Evolutionary conservation across 2,888 invertebrate genomes (phyloP), one percentile per base, ranked within the genome.

Genomic region (Ophioninae sp.): DNA sequence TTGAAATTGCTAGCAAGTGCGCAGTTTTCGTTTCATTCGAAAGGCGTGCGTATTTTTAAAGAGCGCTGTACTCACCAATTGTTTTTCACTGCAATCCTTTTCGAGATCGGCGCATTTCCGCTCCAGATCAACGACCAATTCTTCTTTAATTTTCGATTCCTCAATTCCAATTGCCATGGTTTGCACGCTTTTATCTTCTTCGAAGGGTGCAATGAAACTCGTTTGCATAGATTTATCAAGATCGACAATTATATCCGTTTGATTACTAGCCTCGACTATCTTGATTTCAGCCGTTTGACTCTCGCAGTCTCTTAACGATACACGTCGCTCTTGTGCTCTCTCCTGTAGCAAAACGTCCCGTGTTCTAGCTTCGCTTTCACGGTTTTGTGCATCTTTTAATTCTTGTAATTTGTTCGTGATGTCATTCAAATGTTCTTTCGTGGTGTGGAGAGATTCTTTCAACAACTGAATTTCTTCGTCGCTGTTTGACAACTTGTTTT

Each of bases 351-450:
- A 81, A 22, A 39, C 17, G 13, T 75, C 56, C 7, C 65, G 30
- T 20, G 37, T 13, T 58, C 58, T 39, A 20, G 65, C 58, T 56
- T 71, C 61, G 7, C 13, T 61, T 30, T 79, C 59, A 10, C n/a
- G 6, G 64, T 84, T 73, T 17, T 85, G 44, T 22, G 83, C 13
- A 5, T 20, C 79, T 78, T 85, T 81, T 75, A 88, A 85, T 64
- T 82, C 79, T 13, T 71, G 51, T 39, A 89, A 65, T 72, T 86
- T 86, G 10, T 86, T 83, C 7, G 85, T 83, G 56, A 89, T 76
- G 41, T 86, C 79, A n/a, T 85, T 79, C 9, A 89, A 76, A 68
- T 87, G 83, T 20, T 80, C 44, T 77, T 89, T 88, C 6, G 88
- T 86, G 7, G 58, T 75, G 37, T 87, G 80, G 22, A 89, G 73